Evolutionary conservation across 2,888 invertebrate genomes (phyloP).

Genomic region (Odontocerum albicorne): DNA sequence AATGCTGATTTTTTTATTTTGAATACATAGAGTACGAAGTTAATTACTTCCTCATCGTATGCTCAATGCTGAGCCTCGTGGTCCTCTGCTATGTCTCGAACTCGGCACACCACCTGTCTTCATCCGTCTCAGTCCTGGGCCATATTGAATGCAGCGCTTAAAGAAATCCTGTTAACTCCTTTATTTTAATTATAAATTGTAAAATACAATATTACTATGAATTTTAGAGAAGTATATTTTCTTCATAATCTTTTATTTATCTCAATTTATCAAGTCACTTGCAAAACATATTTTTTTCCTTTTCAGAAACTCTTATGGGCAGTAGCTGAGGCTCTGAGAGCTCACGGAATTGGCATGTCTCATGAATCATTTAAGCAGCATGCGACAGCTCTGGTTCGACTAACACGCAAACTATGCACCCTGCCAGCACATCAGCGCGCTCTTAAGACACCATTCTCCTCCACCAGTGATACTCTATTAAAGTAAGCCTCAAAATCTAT

Average conservation of each 20-base stretch:
- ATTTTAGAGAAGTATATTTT: background rate
- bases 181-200: no score
- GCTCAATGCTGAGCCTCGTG: no score
- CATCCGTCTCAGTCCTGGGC: no score
- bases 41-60: no score
- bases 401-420: slow-evolving; percentile 62
- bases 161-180: no score
- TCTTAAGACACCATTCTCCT: slow-evolving; percentile 51
- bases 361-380: slow-evolving; percentile 73
- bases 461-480: slow-evolving; percentile 75
- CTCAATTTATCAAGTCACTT: background rate
- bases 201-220: background rate
- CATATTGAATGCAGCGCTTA: no score
- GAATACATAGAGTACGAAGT: no score
- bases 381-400: slow-evolving; percentile 67
- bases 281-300: no score
- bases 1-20: no score
- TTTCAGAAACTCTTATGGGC: slow-evolving; percentile 84
- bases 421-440: slow-evolving; percentile 49
- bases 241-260: background rate
- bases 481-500: no score
- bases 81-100: no score
- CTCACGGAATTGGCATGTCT: slow-evolving; percentile 68
- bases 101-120: no score
- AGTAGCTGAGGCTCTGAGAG: slow-evolving; percentile 73